Evolutionary conservation across 1,140 invertebrate species (phyloP), one percentile per base, ranked within the genome.

Genomic region (Zophobas atratus): DNA sequence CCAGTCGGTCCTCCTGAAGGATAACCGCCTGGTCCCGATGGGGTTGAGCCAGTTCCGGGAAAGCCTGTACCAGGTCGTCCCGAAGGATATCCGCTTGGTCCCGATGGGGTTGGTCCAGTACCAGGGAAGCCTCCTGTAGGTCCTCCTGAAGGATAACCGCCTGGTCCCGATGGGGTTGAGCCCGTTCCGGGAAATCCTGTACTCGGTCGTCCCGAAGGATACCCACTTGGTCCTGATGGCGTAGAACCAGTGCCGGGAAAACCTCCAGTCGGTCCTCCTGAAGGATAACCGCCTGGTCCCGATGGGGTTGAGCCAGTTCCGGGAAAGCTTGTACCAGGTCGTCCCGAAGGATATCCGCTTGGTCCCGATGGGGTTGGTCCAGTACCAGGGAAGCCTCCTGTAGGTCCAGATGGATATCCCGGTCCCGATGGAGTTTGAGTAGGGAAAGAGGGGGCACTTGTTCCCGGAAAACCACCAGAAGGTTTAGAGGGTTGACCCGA

Each of bases 131-230:
- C 79, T 1, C 79, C 81, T 20, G 73, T 53, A 33, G 84, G 81
- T 20, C 78, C 72, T 56, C 75, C 77, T 35, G 20, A 6, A 20
- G 49, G 49, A 51, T 51, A 51, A n/a, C 49, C 49, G 20, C 4
- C 60, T n/a, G 57, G 51, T 49, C 73, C 82, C 81, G 34, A 84
- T 84, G 55, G 81, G 81, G n/a, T 70, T 85, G n/a, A 83, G 81
- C 36, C 82, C 8, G 1, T 46, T 41, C 83, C 70, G 83, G 85
- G 76, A 85, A 85, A 32, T 33, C 51, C 39, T 43, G 41, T 79
- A 70, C 70, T 20, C 6, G 57, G 57, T 51, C 20, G 49, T 20
- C 49, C 51, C 48, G 60, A 46, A 36, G 80, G 80, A 79, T 78
- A 78, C 49, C 77, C 75, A 55, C 39, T 70, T 38, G 76, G 76